phyloP scores from a whole-genome alignment of 2,888 invertebrate species.

The Anticlea derivata region DNA sequence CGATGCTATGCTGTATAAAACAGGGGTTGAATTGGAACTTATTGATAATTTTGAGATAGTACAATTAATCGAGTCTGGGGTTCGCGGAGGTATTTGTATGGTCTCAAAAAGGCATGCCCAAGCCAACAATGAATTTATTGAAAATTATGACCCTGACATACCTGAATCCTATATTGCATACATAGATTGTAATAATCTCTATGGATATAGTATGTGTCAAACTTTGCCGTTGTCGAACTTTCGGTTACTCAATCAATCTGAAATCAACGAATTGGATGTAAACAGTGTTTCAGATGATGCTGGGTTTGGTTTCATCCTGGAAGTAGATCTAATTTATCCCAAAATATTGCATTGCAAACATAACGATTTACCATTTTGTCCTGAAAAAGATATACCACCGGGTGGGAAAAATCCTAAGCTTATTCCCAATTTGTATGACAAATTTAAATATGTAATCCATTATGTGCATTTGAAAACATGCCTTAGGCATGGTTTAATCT shows the following conservation, averaged over 20 bases:
- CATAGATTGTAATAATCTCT: too few species aligned
- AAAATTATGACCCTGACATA: too few species aligned
- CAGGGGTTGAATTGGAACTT: slow-evolving; percentile 25
- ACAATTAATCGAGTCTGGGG: slow-evolving; percentile 34
- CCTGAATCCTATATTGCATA: too few species aligned
- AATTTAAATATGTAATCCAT: too few species aligned
- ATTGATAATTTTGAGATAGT: slow-evolving; percentile 36
- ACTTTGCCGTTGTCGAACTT: slow-evolving; percentile 19
- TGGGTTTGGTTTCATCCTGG: slow-evolving; percentile 1
- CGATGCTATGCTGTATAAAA: slow-evolving; percentile 24
- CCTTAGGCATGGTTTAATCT: neutral
- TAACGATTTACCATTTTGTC: too few species aligned
- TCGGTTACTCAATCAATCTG: neutral
- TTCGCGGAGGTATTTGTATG: slow-evolving; percentile 37
- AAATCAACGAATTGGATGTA: neutral
- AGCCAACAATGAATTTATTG: slow-evolving; percentile 39
- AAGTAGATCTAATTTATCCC: slow-evolving; percentile 1
- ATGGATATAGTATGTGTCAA: too few species aligned
- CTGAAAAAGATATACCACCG: slow-evolving; percentile 5
- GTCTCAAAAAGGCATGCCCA: slow-evolving; percentile 35
- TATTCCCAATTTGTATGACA: slow-evolving; percentile 3
- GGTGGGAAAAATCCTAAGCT: neutral
- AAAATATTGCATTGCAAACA: neutral
- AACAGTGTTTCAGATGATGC: neutral
- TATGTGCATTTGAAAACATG: slow-evolving; percentile 2